Base-by-base conservation (phyloP, 2,113 vertebrate genomes). In the Leucopsar rothschildi region DNA sequence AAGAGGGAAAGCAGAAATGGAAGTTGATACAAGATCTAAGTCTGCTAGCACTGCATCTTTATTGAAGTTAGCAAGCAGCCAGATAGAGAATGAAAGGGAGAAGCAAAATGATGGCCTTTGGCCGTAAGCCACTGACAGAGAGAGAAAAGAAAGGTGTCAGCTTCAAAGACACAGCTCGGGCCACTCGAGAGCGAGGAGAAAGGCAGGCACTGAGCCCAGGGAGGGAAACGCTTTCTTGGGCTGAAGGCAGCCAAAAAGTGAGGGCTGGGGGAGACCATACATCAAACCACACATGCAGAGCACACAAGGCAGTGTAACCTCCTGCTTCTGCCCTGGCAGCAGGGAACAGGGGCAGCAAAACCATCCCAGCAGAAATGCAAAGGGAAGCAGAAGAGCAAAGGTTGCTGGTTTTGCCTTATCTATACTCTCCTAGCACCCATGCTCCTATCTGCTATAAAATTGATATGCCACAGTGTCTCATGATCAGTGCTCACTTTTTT, bases 101-200 rank as follows among this genome's bases (percentile, higher is more conserved):
- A 60, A 79, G 59, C 49, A 70, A 52, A 84, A 53, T 1, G 2
- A 56, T 0, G 0, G 33, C 45, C 40, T 52, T 76, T 29, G 53
- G 78, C 50, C 4, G 2, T 1, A 2, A 85, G 49, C 22, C 0
- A 3, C 23, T 35, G n/a, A 66, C 11, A 45, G 63, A 45, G 7
- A 69, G 56, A 69, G 56, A 50, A 50, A 63, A 84, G n/a, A 68
- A 91, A 86, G 53, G 35, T 5, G 10, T 44, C 45, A 35, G 49
- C 86, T 77, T 73, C 82, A 82, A 44, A 69, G 69, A 53, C n/a
- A 37, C 4, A 5, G 28, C 75, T 90, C 1, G 3, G 35, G 65
- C 53, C 25, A 24, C 44, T n/a, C 0, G 0, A 87, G 52, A 73
- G 52, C 0, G 0, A 35, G 45, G 33, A 60, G 50, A 65, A 71